Conservation (phyloP, 2,888 invertebrate genomes). For the Polymixis flavicincta region DNA sequence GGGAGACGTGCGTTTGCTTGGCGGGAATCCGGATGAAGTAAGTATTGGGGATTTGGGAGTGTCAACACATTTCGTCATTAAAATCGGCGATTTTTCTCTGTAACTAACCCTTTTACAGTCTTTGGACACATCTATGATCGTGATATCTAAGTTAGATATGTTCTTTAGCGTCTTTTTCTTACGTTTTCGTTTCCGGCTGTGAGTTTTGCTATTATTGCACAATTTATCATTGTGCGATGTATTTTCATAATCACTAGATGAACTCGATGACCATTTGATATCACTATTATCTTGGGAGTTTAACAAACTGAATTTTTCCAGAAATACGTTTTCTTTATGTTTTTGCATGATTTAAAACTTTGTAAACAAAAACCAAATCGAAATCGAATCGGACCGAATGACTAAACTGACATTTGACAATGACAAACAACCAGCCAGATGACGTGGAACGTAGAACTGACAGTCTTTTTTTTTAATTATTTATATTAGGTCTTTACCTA, state of each 20-base stretch:
- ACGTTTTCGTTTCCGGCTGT: conserved; percentile 79
- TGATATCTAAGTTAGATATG: conserved; percentile 79
- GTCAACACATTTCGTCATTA: conserved; percentile 51
- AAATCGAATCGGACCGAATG: not conserved
- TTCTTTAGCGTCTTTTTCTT: conserved; percentile 76
- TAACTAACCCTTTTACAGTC: conserved; percentile 51
- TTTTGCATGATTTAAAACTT: conserved; percentile 73
- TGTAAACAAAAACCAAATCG: not conserved
- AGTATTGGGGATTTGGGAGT: conserved; percentile 71
- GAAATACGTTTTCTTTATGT: conserved; percentile 77
- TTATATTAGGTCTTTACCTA: no score
- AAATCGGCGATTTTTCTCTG: conserved; percentile 71
- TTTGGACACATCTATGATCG: conserved; percentile 69
- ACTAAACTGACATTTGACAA: no score
- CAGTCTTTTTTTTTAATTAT: not conserved
- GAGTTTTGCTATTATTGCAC: conserved; percentile 58
- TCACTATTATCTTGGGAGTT: conserved; percentile 82
- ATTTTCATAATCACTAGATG: conserved; percentile 83
- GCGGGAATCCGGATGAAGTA: conserved; percentile 48
- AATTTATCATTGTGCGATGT: conserved; percentile 54
- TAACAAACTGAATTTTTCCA: conserved; percentile 78
- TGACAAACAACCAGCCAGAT: no score
- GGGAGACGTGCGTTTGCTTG: conserved; percentile 70
- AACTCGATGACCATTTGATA: conserved; percentile 84
- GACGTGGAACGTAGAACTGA: no score